phyloP scores from a whole-genome alignment of 2,888 invertebrate species.

The Scelioninae gen. 1 region DNA sequence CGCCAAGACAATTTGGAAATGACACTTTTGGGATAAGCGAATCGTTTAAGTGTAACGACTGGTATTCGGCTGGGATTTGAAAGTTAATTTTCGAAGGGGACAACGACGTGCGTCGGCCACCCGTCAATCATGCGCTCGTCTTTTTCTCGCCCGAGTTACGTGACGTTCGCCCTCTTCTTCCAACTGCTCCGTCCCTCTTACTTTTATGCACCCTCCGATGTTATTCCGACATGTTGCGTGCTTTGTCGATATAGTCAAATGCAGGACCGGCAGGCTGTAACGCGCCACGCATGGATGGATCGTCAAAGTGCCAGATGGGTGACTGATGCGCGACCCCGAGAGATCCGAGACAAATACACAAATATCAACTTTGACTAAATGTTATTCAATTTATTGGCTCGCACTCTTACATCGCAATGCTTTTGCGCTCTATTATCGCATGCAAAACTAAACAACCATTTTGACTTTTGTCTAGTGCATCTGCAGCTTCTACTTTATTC shows the following conservation, averaged over 20 bases:
- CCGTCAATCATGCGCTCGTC: constrained; percentile 72
- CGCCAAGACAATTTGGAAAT: constrained; percentile 71
- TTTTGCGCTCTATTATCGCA: constrained; percentile 46
- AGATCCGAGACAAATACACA: constrained; percentile 69
- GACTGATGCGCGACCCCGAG: constrained; percentile 82
- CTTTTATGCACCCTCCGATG: constrained; percentile 80
- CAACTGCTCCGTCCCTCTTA: constrained; percentile 69
- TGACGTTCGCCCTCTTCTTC: constrained; percentile 54
- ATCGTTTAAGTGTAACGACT: constrained; percentile 74
- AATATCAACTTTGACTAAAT: constrained; percentile 65
- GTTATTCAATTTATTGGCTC: constrained; percentile 65
- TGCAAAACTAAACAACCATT: constrained; percentile 26
- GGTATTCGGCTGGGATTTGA: constrained; percentile 75
- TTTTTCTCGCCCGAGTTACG: constrained; percentile 67
- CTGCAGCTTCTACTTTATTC: background rate
- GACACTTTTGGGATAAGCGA: constrained; percentile 73
- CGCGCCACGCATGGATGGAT: constrained; percentile 82
- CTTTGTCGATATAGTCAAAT: constrained; percentile 82
- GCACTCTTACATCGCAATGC: constrained; percentile 51
- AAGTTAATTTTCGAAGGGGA: constrained; percentile 77
- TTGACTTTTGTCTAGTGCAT: too few species aligned
- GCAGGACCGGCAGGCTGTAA: constrained; percentile 79
- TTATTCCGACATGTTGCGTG: constrained; percentile 81
- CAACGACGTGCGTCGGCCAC: constrained; percentile 76
- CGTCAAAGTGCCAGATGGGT: constrained; percentile 83